These are phyloP conservation scores for Formicarius rufipectus DNA, from an alignment of 2,113 vertebrate genomes.

Conservation along the genomic window DNA sequence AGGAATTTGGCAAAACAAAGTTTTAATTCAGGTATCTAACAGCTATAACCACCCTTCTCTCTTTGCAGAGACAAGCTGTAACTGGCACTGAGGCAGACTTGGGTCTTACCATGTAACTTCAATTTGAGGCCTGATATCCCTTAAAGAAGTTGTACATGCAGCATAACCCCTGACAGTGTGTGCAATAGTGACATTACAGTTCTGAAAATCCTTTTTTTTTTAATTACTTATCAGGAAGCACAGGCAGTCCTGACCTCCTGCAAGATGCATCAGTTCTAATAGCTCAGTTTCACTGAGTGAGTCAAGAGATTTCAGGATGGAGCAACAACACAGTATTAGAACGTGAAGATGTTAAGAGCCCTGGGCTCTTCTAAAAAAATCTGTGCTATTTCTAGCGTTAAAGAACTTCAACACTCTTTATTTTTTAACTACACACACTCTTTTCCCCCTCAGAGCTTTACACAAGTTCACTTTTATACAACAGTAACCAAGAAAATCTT, in stretches of 20 bases:
- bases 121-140: not conserved
- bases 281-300: not conserved
- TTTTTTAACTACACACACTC: not conserved
- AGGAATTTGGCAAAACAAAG: not conserved
- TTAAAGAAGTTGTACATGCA: rapidly evolving
- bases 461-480: not conserved
- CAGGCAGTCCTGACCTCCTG: not conserved
- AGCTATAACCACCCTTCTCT: not conserved
- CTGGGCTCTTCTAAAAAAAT: not conserved
- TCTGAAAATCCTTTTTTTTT: not conserved
- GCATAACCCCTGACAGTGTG: not conserved
- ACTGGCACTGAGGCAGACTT: not conserved
- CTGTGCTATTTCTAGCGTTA: not conserved
- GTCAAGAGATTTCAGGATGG: not conserved
- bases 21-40: not conserved
- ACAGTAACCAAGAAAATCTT: not conserved
- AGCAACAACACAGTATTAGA: not conserved
- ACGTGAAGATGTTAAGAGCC: not conserved
- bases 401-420: not conserved
- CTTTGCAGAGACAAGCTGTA: not conserved
- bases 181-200: rapidly evolving
- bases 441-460: not conserved
- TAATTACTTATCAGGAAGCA: not conserved
- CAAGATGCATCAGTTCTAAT: not conserved
- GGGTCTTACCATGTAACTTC: rapidly evolving